Base-by-base conservation (phyloP, 2,888 invertebrate genomes). In the Calliscelio sp. region DNA sequence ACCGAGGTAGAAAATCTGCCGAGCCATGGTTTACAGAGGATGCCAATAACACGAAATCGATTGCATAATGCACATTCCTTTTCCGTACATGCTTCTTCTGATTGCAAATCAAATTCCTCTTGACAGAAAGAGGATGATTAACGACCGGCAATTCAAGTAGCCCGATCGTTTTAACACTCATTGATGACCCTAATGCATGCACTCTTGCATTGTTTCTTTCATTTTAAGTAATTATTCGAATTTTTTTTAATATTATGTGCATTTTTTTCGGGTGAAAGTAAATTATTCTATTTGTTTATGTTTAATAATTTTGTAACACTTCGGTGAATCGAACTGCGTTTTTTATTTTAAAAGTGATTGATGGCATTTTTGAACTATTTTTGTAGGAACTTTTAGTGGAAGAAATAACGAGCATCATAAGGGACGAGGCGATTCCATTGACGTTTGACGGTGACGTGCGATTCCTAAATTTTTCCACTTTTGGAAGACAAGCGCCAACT, bases 401-500 rank as follows among this genome's bases (percentile, higher is more conserved):
- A 81, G 93, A 94, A 82, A 93, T 95, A 49, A 94, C 93, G 59
- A 92, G 93, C 73, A 93, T 93, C 49, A 93, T 94, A 74, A 92
- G 93, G 85, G 93, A 94, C 77, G 93, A 94, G 87, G 95, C 95
- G n/a, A 93, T 95, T 32, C 95, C 95, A 20, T 90, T 95, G 82
- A 94, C 94, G 87, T 95, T 95, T 88, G 95, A 95, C 88, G 93
- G 94, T 20, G 94, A 95, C 87, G 93, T 95, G 0, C 94, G 94
- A 88, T 95, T 95, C 89, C 91, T 95, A 16, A 95, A 95, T 91
- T 95, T 95, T 90, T 94, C 94, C 2, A 89, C 93, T 46, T 95
- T 94, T 87, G 94, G 94, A 38, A 93, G 93, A 73, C 95, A 95
- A 87, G 94, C 94, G 16, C 95, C 95, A 2, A 94, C 94, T 16